Evolutionary conservation across 2,888 invertebrate species (phyloP).

Genomic region (Pomacea canaliculata): DNA sequence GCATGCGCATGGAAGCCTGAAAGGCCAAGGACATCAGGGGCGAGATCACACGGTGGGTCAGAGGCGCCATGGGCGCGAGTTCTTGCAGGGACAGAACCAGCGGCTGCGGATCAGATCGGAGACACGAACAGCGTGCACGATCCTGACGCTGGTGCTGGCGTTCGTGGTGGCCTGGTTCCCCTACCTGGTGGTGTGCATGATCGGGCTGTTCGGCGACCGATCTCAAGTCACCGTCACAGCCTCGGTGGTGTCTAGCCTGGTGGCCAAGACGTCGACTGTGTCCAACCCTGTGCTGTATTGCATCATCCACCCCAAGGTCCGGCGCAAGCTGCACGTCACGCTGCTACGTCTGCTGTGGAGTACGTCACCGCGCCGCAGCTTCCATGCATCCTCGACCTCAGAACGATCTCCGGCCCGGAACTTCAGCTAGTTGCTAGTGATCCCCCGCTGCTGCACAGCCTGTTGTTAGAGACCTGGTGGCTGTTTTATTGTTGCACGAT

Average conservation of each 20-base stretch:
- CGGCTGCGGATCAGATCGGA: constrained; percentile 9
- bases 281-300: constrained; percentile 71
- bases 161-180: constrained; percentile 88
- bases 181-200: constrained; percentile 80
- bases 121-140: constrained; percentile 1
- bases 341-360: not conserved
- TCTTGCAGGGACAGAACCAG: not conserved
- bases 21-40: no score
- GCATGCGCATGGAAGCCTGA: not conserved
- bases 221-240: constrained; percentile 78
- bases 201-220: constrained; percentile 78
- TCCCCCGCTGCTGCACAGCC: no score
- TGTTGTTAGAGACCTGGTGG: no score
- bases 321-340: constrained; percentile 13
- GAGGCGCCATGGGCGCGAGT: not conserved
- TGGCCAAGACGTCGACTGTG: constrained; percentile 79
- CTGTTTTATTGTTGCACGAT: no score
- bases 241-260: constrained; percentile 79
- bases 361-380: not conserved
- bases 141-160: constrained; percentile 59
- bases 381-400: not conserved
- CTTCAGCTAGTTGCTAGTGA: not conserved
- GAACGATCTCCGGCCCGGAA: not conserved
- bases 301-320: constrained; percentile 39
- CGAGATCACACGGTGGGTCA: no score